These are phyloP conservation scores for Dicyrtomina minuta DNA, from an alignment of 2,888 invertebrate genomes.

Conservation along the genomic window DNA sequence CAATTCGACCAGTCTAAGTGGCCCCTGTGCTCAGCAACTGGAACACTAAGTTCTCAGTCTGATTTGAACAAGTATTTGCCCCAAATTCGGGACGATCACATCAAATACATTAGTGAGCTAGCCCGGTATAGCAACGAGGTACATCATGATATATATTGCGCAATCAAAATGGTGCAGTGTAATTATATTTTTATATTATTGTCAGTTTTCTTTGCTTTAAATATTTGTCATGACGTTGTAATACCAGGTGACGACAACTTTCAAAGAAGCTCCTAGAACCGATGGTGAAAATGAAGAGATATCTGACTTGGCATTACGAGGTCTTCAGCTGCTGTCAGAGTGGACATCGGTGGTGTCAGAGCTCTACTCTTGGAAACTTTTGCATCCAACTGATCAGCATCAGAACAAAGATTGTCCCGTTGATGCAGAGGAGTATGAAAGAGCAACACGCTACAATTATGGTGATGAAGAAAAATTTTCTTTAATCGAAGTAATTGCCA, in stretches of 20 bases:
- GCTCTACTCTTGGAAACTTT: constrained; percentile 94
- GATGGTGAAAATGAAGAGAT: constrained; percentile 58
- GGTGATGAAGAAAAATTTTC: constrained; percentile 96
- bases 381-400: constrained; percentile 96
- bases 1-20: constrained; percentile 86
- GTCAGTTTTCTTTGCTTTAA: not conserved
- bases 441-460: constrained; percentile 96
- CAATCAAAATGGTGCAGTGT: too few species aligned
- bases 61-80: constrained; percentile 93
- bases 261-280: constrained; percentile 59
- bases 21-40: constrained; percentile 81
- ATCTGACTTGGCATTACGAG: constrained; percentile 72
- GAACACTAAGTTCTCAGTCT: constrained; percentile 82
- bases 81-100: constrained; percentile 92
- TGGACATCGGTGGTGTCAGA: constrained; percentile 98
- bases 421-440: constrained; percentile 97
- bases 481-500: constrained; percentile 95
- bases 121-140: constrained; percentile 78
- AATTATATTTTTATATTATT: not conserved
- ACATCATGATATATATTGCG: constrained; percentile 2
- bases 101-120: constrained; percentile 93
- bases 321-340: constrained; percentile 87
- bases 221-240: not conserved
- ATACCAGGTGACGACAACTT: constrained; percentile 61
- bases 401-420: constrained; percentile 91